Conservation (phyloP, 2,888 invertebrate genomes). For the Rhogogaster chlorosoma region DNA sequence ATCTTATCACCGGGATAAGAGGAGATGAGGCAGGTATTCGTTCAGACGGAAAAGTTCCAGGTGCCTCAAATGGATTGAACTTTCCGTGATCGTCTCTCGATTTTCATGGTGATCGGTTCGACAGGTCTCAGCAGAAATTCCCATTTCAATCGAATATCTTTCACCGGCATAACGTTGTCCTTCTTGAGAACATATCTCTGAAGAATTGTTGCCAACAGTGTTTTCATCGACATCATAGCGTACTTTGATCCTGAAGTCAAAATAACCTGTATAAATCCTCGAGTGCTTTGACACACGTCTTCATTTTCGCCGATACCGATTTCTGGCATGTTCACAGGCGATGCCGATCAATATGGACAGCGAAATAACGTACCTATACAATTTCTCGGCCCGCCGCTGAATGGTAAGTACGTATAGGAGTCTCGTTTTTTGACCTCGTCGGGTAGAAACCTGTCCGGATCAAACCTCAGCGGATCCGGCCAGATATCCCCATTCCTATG, state of each 20-base stretch:
- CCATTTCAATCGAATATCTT: too few relatives aligned
- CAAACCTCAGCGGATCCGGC: constrained; percentile 64
- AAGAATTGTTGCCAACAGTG: neutral
- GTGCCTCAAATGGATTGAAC: neutral
- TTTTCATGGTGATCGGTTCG: constrained; percentile 59
- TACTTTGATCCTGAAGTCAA: constrained; percentile 73
- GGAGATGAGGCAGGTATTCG: neutral
- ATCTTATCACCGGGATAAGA: neutral
- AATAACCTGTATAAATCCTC: neutral
- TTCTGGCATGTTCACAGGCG: too few relatives aligned
- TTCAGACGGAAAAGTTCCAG: neutral
- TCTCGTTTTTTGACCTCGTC: constrained; percentile 63
- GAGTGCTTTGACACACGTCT: neutral
- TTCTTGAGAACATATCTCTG: too few relatives aligned
- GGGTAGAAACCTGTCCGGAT: constrained; percentile 68
- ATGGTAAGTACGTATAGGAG: constrained; percentile 57
- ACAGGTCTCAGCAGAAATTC: neutral
- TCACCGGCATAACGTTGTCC: too few relatives aligned
- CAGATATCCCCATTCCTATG: constrained; percentile 63
- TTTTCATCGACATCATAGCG: constrained; percentile 68
- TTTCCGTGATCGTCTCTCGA: constrained; percentile 55
- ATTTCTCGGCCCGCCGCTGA: too few relatives aligned
- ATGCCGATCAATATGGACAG: too few relatives aligned
- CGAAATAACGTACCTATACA: too few relatives aligned
- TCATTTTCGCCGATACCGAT: constrained; percentile 29